These are phyloP conservation scores for Siniperca scherzeri DNA, from an alignment of 2,797 vertebrate species.

Conservation along the genomic window DNA sequence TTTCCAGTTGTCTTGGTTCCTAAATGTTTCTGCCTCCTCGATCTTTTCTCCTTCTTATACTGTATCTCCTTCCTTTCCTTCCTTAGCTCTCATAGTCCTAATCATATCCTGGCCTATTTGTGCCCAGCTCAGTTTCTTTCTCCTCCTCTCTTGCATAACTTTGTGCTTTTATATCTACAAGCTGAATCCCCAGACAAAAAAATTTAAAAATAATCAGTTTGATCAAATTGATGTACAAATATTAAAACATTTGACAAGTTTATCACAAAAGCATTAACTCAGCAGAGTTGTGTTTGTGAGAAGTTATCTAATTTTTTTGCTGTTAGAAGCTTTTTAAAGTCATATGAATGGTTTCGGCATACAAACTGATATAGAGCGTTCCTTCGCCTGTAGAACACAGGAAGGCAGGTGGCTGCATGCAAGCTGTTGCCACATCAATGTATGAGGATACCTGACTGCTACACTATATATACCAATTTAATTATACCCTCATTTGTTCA, in stretches of 20 bases:
- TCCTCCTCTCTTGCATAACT: neutral
- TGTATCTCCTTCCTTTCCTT: neutral
- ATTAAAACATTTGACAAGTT: neutral
- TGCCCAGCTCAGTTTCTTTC: neutral
- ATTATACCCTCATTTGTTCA: slow-evolving; percentile 1
- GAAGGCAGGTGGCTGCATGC: slow-evolving; percentile 31
- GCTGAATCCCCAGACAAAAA: neutral
- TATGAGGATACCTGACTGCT: neutral
- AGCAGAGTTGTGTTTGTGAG: neutral
- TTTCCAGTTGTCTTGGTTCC: neutral
- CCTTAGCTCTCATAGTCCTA: neutral
- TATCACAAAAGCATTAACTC: neutral
- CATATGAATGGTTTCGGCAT: neutral
- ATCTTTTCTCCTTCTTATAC: neutral
- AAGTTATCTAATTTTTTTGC: neutral
- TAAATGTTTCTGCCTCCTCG: neutral
- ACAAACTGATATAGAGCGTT: neutral
- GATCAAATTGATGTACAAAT: neutral
- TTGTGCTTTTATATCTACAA: neutral
- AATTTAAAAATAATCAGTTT: neutral
- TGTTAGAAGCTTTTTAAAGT: neutral
- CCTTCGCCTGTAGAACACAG: neutral
- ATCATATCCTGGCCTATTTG: neutral
- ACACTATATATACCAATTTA: neutral
- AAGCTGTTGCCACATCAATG: slow-evolving; percentile 26